A percentile compares a stretch with the other conserved stretches of the same genome.
These are phyloP conservation scores for Perca fluviatilis DNA, from an alignment of 2,113 vertebrate genomes.

Conservation along the genomic window DNA sequence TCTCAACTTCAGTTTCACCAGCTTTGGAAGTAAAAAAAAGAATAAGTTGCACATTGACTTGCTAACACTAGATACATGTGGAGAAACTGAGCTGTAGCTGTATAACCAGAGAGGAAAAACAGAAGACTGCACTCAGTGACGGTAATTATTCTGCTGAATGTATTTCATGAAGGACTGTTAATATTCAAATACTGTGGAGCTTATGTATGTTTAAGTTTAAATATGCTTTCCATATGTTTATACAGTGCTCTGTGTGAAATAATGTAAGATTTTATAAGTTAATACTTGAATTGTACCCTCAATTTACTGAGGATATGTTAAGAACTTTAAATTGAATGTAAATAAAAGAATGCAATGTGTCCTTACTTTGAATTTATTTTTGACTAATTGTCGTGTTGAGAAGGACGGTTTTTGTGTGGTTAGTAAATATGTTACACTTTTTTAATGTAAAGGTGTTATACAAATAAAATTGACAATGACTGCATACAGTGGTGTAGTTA, in stretches of 20 bases:
- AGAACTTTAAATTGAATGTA: constrained; percentile 57
- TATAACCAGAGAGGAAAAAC: constrained; percentile 25
- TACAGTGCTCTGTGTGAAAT: constrained; percentile 51
- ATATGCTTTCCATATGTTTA: constrained; percentile 43
- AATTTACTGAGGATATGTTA: constrained; percentile 69
- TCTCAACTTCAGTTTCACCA: constrained; percentile 2
- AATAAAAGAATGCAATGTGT: constrained; percentile 65
- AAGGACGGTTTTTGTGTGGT: neutral
- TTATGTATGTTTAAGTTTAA: constrained; percentile 21
- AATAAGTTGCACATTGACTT: neutral
- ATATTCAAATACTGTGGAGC: constrained; percentile 37
- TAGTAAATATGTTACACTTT: neutral
- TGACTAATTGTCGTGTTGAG: neutral
- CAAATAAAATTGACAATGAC: too few relatives aligned
- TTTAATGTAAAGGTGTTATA: too few relatives aligned
- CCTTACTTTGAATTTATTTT: neutral
- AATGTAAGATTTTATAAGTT: constrained; percentile 50
- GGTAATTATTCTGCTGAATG: constrained; percentile 54
- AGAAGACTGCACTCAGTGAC: neutral
- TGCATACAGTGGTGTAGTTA: neutral
- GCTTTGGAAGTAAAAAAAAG: constrained; percentile 22
- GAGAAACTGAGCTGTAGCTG: neutral
- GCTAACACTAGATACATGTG: neutral
- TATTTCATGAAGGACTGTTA: constrained; percentile 55
- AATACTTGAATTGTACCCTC: constrained; percentile 70